Conservation (phyloP, 2,888 invertebrate species). For the Cosmia pyralina region DNA sequence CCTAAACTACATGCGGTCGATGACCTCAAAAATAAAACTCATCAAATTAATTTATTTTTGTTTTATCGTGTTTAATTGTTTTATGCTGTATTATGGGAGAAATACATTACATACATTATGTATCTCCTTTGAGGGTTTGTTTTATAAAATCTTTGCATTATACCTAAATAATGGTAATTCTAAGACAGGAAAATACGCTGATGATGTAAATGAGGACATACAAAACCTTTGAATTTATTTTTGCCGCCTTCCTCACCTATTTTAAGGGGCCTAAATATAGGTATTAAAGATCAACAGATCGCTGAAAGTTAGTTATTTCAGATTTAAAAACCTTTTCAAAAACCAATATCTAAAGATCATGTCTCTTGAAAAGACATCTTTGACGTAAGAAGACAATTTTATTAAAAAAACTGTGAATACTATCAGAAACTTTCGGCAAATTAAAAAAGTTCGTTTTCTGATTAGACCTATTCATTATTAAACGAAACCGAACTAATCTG, state of each 20-base stretch:
- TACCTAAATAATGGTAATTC: not conserved
- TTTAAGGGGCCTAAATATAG: not conserved
- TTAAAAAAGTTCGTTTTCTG: constrained; percentile 69
- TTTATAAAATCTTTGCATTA: not conserved
- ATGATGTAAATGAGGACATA: not conserved
- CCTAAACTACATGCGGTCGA: too few relatives aligned
- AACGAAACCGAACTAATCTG: constrained; percentile 72
- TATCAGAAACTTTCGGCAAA: constrained; percentile 62
- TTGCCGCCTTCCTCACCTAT: not conserved
- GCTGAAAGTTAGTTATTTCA: not conserved
- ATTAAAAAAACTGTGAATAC: constrained; percentile 48
- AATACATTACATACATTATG: too few relatives aligned
- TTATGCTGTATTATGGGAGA: too few relatives aligned
- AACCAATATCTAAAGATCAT: constrained; percentile 12
- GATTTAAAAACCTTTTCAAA: constrained; percentile 11
- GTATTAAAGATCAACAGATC: not conserved
- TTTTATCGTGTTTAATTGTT: too few relatives aligned
- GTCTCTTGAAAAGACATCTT: constrained; percentile 25
- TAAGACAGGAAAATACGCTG: not conserved
- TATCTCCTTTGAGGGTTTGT: not conserved
- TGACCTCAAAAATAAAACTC: too few relatives aligned
- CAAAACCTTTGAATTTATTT: too few relatives aligned
- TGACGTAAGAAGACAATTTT: constrained; percentile 51
- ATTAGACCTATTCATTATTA: constrained; percentile 78
- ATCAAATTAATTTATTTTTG: too few relatives aligned